Percentiles rank a stretch among this genome's conserved stretches.
These are phyloP conservation scores for Oasisia sp. DNA, from an alignment of 2,888 invertebrate species.

Conservation along the genomic window DNA sequence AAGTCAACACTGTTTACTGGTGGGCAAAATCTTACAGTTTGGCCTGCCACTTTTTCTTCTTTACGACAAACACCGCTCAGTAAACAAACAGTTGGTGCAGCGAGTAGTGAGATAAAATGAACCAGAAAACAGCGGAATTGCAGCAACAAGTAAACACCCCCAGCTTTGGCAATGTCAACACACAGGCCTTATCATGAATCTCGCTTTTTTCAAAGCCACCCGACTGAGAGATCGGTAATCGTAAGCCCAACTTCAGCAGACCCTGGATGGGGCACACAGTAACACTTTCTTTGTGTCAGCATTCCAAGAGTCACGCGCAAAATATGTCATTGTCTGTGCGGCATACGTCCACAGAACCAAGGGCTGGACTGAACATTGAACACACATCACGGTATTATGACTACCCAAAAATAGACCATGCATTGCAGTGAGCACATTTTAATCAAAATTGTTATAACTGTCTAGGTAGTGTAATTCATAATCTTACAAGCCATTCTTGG, in stretches of 20 bases:
- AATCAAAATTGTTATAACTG: not conserved
- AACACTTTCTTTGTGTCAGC: not conserved
- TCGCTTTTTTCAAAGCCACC: not conserved
- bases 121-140: not conserved
- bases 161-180: not conserved
- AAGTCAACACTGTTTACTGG: not conserved
- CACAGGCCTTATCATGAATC: not conserved
- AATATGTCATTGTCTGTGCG: not conserved
- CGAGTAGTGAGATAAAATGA: not conserved
- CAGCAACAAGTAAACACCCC: not conserved
- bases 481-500: not conserved
- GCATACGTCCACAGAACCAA: not conserved
- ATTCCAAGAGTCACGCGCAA: not conserved
- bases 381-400: not conserved
- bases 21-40: not conserved
- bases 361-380: not conserved
- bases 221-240: not conserved
- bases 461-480: not conserved
- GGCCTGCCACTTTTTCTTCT: not conserved
- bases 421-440: not conserved
- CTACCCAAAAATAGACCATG: not conserved
- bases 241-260: not conserved
- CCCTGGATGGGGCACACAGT: not conserved
- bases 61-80: not conserved
- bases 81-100: not conserved